Evolutionary conservation across 2,113 vertebrate genomes (phyloP), one percentile per base, ranked within the genome.

Genomic region (Ascaphus truei): DNA sequence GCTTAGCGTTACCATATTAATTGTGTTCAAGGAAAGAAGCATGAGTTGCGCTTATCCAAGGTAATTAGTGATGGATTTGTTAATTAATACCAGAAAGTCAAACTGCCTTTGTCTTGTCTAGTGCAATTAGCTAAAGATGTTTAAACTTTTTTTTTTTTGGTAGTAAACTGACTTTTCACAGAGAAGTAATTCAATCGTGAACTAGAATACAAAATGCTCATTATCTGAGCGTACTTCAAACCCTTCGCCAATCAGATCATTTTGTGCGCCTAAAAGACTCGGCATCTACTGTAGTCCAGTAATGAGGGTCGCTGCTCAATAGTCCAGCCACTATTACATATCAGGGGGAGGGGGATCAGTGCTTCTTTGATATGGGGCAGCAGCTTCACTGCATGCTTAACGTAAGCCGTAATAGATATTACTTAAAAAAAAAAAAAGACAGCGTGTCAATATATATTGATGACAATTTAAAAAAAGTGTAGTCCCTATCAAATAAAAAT

Each of bases 31-130:
- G 76, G 77, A 79, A 81, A 82, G 80, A 83, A 67, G 76, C 78
- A 77, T 72, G 80, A 81, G 76, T 79, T 80, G 73, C 74, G 73
- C 77, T 86, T 79, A 80, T 77, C 81, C 84, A 81, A 78, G 75
- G 81, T 81, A 83, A 89, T 87, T 81, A 88, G 83, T 80, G 66
- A 77, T 72, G 77, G 79, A 76, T 72, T 80, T 80, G 75, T 84
- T 88, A 85, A 87, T 85, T 89, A 90, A 86, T 82, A 87, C 80
- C 76, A 83, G 76, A 84, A 85, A 88, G 85, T 84, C 79, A 79
- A 78, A 77, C 74, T 80, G 76, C 76, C 81, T 84, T 84, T 84
- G 82, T 87, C 82, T 83, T 83, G 85, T 84, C 81, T 80, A 76
- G 76, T 74, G 68, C 69, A 85, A 85, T 86, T 86, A 88, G 66